Evolutionary conservation across 2,888 invertebrate genomes (phyloP).

Genomic region (Hypomecis atomaria): DNA sequence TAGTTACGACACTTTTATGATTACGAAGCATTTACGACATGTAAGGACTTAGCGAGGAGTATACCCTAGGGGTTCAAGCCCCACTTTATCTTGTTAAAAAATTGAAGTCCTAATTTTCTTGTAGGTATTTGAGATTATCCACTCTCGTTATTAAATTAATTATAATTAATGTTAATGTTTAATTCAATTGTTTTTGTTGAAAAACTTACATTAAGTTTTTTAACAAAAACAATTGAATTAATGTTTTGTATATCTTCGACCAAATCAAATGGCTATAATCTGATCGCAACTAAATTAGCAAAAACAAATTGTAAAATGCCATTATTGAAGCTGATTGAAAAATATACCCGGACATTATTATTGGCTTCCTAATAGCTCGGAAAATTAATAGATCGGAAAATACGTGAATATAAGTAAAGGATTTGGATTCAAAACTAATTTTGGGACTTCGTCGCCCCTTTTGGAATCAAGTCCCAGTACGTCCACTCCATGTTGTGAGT

Average conservation of each 20-base stretch:
- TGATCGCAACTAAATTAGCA: no score
- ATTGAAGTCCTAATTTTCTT: not conserved
- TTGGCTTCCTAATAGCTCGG: not conserved
- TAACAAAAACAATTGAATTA: no score
- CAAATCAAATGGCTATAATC: no score
- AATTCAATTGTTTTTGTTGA: no score
- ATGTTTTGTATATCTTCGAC: not conserved
- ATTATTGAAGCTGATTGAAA: not conserved
- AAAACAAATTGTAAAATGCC: no score
- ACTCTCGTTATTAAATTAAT: no score
- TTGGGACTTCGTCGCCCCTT: not conserved
- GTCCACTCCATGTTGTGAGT: conserved; percentile 47
- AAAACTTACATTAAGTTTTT: no score
- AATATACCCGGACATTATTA: not conserved
- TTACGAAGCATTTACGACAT: conserved; percentile 55
- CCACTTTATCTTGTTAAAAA: not conserved
- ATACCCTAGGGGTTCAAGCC: not conserved
- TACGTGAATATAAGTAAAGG: not conserved
- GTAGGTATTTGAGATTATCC: no score
- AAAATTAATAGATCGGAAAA: no score
- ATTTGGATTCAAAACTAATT: not conserved
- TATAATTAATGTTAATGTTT: no score
- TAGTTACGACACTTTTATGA: conserved; percentile 46
- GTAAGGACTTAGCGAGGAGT: conserved; percentile 3
- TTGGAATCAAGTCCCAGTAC: conserved; percentile 8